phyloP scores from a whole-genome alignment of 2,113 vertebrate genomes.

The Dendropsophus ebraccatus region DNA sequence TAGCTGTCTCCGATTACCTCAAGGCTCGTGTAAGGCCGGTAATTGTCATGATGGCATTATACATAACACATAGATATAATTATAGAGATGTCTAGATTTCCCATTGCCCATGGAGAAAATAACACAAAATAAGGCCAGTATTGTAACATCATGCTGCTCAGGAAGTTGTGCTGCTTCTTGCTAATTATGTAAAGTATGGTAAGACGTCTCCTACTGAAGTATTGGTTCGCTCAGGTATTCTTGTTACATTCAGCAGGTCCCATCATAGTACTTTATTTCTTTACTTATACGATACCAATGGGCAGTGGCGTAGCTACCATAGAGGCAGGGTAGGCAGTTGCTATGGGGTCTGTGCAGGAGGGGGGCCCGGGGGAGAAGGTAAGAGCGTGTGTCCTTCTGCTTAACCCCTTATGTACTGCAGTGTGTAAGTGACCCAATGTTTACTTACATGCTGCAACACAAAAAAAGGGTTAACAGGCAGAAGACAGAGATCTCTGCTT shows the following conservation, averaged over 20 bases:
- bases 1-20: constrained; percentile 12
- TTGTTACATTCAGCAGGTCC: neutral
- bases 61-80: constrained; percentile 29
- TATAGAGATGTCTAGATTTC: constrained; percentile 36
- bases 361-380: too few relatives aligned
- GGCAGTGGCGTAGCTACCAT: too few relatives aligned
- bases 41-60: constrained; percentile 33
- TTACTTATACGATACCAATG: neutral
- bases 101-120: constrained; percentile 40
- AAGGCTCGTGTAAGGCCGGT: constrained; percentile 6
- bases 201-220: neutral
- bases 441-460: too few relatives aligned
- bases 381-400: too few relatives aligned
- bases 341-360: too few relatives aligned
- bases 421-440: too few relatives aligned
- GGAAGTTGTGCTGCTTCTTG: constrained; percentile 27
- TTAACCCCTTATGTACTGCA: too few relatives aligned
- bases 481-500: too few relatives aligned
- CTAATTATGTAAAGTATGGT: constrained; percentile 36
- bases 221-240: neutral
- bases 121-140: constrained; percentile 18
- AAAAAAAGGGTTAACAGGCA: too few relatives aligned
- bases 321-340: too few relatives aligned
- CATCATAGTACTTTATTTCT: neutral
- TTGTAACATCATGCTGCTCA: constrained; percentile 30